Evolutionary conservation across 2,888 invertebrate species (phyloP).

Genomic region (Heliconius ethilla): DNA sequence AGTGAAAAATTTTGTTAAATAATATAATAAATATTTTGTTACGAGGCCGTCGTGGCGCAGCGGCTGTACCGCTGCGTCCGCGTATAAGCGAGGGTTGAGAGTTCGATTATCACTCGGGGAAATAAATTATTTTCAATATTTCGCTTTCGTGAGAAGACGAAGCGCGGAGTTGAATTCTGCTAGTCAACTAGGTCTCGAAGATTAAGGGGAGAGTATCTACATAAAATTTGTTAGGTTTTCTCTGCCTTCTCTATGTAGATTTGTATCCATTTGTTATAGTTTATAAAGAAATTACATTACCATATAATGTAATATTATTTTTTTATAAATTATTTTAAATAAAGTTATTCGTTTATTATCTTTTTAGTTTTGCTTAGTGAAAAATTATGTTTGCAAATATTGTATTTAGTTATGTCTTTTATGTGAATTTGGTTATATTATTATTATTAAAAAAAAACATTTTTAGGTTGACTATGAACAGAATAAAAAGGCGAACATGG

Average conservation of each 20-base stretch:
- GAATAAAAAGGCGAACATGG: conserved; percentile 81
- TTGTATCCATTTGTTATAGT: no score
- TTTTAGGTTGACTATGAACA: conserved; percentile 70
- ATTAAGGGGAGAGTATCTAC: background rate
- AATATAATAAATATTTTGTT: no score
- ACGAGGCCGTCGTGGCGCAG: background rate
- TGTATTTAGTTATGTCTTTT: no score
- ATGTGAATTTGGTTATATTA: background rate
- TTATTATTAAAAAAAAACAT: conserved; percentile 39
- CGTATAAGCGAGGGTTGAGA: no score
- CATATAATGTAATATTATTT: background rate
- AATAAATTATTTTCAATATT: background rate
- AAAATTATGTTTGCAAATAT: background rate
- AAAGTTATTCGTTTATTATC: background rate
- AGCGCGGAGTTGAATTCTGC: background rate
- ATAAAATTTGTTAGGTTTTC: background rate
- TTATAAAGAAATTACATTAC: no score
- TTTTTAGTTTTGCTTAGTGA: background rate
- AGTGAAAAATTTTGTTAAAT: background rate
- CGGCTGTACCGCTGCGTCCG: no score
- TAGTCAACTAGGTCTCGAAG: background rate
- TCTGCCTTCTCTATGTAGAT: background rate
- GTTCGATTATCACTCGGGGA: background rate
- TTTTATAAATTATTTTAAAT: background rate
- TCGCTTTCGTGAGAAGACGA: background rate